Conservation (phyloP, 2,797 vertebrate genomes). For the Platyrinchus mystaceus region DNA sequence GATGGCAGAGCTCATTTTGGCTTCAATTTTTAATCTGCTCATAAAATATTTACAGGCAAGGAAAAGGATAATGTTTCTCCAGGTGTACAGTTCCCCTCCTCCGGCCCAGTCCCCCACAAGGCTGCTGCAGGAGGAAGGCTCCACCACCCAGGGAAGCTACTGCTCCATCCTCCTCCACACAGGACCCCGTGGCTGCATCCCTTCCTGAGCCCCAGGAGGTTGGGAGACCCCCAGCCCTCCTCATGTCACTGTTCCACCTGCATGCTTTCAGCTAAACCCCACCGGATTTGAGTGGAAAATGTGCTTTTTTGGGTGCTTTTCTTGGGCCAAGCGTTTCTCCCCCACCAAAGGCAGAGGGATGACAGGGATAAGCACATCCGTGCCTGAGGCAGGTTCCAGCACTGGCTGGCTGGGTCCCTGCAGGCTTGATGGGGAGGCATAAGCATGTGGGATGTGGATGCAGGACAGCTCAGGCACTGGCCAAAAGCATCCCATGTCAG, state of each 20-base stretch:
- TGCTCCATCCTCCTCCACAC: neutral
- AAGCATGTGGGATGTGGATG: neutral
- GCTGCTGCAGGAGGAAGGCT: neutral
- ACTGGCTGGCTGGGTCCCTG: neutral
- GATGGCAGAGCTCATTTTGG: conserved; percentile 39
- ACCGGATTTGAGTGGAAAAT: neutral
- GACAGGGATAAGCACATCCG: neutral
- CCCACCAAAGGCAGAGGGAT: neutral
- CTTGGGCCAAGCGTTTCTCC: neutral
- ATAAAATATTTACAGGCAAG: conserved; percentile 74
- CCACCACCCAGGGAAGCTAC: neutral
- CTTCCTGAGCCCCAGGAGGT: neutral
- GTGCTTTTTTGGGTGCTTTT: neutral
- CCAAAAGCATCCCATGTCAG: neutral
- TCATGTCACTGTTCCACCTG: neutral
- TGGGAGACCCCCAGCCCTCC: neutral
- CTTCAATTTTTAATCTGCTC: conserved; percentile 78
- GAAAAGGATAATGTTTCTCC: conserved; percentile 68
- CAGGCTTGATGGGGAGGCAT: neutral
- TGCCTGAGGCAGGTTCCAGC: neutral
- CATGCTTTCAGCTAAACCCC: neutral
- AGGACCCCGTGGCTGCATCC: neutral
- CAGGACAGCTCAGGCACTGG: neutral
- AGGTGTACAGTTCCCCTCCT: conserved; percentile 45
- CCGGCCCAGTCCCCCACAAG: neutral